These are phyloP conservation scores for Napeogenes inachia DNA, from an alignment of 2,888 invertebrate genomes.

Conservation along the genomic window DNA sequence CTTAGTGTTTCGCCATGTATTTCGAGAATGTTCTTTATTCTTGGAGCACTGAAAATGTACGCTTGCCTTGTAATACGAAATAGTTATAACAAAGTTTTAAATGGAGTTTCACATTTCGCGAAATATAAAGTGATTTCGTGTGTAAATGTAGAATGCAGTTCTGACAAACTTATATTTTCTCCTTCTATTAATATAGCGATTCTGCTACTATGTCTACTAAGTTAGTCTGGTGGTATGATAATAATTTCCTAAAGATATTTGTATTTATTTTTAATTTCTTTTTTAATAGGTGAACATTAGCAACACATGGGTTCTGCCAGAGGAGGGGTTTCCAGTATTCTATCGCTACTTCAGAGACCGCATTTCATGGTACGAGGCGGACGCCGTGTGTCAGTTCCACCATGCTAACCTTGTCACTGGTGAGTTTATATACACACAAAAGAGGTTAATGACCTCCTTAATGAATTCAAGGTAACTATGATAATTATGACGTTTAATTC, in stretches of 20 bases:
- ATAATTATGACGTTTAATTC: too few species aligned
- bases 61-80: background rate
- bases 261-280: constrained; percentile 5
- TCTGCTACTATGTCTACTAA: too few species aligned
- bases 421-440: constrained; percentile 54
- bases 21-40: constrained; percentile 2
- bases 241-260: too few species aligned
- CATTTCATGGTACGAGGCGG: constrained; percentile 90
- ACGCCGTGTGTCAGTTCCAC: constrained; percentile 89
- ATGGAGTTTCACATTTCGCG: background rate
- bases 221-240: too few species aligned
- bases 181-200: too few species aligned
- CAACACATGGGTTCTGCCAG: constrained; percentile 88
- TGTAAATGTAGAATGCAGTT: background rate
- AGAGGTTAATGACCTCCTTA: background rate
- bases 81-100: background rate
- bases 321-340: constrained; percentile 88
- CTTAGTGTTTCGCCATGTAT: constrained; percentile 10
- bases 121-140: background rate
- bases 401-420: constrained; percentile 89
- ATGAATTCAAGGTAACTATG: too few species aligned
- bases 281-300: constrained; percentile 85
- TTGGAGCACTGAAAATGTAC: background rate
- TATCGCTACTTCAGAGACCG: constrained; percentile 90
- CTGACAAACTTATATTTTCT: background rate